Evolutionary conservation across 2,888 invertebrate genomes (phyloP).

Genomic region (Pyrgus malvae): DNA sequence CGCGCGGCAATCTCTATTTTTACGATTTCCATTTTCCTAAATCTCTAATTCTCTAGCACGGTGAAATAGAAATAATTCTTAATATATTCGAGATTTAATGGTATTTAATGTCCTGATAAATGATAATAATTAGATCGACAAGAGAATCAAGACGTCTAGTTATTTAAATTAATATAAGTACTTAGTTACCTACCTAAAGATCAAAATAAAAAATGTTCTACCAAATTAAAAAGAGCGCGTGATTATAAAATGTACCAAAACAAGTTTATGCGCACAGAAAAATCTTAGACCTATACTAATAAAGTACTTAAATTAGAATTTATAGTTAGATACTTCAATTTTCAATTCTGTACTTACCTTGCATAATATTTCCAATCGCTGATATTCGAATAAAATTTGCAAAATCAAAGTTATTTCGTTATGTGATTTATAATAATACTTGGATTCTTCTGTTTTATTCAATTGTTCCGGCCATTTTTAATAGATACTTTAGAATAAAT

Average conservation of each 20-base stretch:
- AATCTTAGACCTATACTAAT: too few relatives aligned
- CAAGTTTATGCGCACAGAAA: neutral
- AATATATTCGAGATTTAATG: neutral
- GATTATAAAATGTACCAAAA: too few relatives aligned
- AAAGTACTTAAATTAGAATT: too few relatives aligned
- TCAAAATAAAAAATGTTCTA: too few relatives aligned
- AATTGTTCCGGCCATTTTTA: conserved; percentile 74
- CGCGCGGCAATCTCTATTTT: too few relatives aligned
- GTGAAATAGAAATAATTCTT: conserved; percentile 6
- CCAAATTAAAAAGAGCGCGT: neutral
- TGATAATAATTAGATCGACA: conserved; percentile 1
- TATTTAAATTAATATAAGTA: too few relatives aligned
- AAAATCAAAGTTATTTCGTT: neutral
- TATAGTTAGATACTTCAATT: too few relatives aligned
- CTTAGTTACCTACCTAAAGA: too few relatives aligned
- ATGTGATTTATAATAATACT: neutral
- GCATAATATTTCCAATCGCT: too few relatives aligned
- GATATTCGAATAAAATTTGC: too few relatives aligned
- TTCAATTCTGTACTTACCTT: too few relatives aligned
- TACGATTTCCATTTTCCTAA: conserved; percentile 22
- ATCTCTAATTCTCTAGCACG: conserved; percentile 3
- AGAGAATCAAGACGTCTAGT: too few relatives aligned
- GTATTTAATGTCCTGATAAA: conserved; percentile 3
- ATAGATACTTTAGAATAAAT: conserved; percentile 62
- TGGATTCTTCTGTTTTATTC: conserved; percentile 12